Conservation (phyloP, 2,888 invertebrate genomes). For the Tricholauxania praeusta region DNA sequence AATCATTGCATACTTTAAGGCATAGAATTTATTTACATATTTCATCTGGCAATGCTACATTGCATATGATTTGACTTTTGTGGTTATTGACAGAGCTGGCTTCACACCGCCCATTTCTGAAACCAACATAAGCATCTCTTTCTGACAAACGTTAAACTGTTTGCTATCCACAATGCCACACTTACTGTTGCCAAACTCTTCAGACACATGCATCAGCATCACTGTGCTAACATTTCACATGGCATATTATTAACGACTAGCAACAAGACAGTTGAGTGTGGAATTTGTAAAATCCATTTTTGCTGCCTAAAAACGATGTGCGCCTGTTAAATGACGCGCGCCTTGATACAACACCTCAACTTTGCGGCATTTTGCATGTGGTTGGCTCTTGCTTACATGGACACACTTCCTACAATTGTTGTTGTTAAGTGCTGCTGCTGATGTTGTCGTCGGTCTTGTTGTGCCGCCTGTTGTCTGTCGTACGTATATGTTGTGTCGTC, state of each 20-base stretch:
- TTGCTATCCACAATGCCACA: too few relatives aligned
- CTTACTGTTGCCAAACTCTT: background rate
- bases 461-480: background rate
- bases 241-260: background rate
- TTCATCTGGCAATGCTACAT: background rate
- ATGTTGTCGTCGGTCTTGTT: conserved; percentile 11
- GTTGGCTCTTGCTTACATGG: conserved; percentile 40
- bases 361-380: conserved; percentile 47
- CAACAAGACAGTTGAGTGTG: conserved; percentile 32
- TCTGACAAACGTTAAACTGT: background rate
- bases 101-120: background rate
- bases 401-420: conserved; percentile 21
- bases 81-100: too few relatives aligned
- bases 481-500: conserved; percentile 26
- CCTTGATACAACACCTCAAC: conserved; percentile 60
- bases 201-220: background rate
- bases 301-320: conserved; percentile 55
- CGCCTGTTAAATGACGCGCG: conserved; percentile 67
- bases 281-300: conserved; percentile 47
- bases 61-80: background rate
- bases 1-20: conserved; percentile 35
- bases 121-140: conserved; percentile 5
- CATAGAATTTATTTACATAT: background rate
- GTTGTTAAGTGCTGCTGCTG: background rate
- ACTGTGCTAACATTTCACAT: background rate